Evolutionary conservation across 2,888 invertebrate genomes (phyloP).

Genomic region (Rhamnusium bicolor): DNA sequence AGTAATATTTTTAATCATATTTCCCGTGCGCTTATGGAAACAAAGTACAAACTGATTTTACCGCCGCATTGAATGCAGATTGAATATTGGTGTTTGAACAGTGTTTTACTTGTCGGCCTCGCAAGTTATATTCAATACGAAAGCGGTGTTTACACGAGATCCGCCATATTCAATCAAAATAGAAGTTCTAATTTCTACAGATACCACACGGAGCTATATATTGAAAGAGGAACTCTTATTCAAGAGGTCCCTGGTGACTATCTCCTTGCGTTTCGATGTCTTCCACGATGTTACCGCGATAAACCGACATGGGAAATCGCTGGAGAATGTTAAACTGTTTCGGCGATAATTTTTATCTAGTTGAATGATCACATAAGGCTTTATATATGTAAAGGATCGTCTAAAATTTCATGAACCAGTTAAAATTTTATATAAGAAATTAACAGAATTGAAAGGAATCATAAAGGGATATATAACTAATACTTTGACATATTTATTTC

Average conservation of each 20-base stretch:
- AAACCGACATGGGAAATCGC: slow-evolving; percentile 8
- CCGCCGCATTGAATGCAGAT: slow-evolving; percentile 14
- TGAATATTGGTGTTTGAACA: slow-evolving; percentile 24
- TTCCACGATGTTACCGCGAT: slow-evolving; percentile 4
- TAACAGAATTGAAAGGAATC: too few species aligned
- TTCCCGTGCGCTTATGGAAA: neutral
- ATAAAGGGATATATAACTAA: too few species aligned
- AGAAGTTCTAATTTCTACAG: slow-evolving; percentile 25
- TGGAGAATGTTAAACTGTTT: slow-evolving; percentile 16
- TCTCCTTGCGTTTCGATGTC: slow-evolving; percentile 5
- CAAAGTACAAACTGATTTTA: slow-evolving; percentile 11
- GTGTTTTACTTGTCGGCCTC: slow-evolving; percentile 21
- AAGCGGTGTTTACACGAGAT: slow-evolving; percentile 14
- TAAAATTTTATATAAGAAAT: too few species aligned
- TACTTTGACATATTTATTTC: too few species aligned
- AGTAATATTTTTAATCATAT: neutral
- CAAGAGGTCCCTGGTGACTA: slow-evolving; percentile 11
- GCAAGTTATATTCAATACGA: slow-evolving; percentile 17
- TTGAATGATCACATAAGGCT: neutral
- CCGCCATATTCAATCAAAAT: slow-evolving; percentile 29
- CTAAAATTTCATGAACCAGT: neutral
- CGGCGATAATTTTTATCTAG: slow-evolving; percentile 10
- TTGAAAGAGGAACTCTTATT: slow-evolving; percentile 13
- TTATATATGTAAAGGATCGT: neutral
- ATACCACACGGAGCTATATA: slow-evolving; percentile 13